Percentiles rank a stretch among this genome's conserved stretches.
Evolutionary conservation across 1,140 invertebrate species (phyloP).

Genomic region (Cryptotermes secundus): DNA sequence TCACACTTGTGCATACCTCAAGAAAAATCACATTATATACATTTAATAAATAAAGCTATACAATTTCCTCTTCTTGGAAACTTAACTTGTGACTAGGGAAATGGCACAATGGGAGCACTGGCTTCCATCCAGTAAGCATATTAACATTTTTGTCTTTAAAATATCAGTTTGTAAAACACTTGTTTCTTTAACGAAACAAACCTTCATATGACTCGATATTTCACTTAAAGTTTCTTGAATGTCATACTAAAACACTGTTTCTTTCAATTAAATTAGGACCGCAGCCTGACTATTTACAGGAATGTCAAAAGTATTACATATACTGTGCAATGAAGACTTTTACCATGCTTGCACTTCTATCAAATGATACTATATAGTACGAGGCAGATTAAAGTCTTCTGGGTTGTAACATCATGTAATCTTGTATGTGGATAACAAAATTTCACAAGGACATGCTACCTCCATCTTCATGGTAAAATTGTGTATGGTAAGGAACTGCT

Average conservation of each 20-base stretch:
- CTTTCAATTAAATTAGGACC: not conserved
- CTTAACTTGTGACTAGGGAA: constrained; percentile 1
- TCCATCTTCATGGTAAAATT: too few relatives aligned
- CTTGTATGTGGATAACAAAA: not conserved
- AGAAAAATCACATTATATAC: not conserved
- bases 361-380: too few relatives aligned
- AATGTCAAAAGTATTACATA: not conserved
- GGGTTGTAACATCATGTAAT: too few relatives aligned
- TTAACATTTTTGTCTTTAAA: not conserved
- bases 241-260: not conserved
- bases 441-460: too few relatives aligned
- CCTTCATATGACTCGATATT: not conserved
- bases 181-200: not conserved
- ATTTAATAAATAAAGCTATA: not conserved
- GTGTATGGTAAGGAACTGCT: too few relatives aligned
- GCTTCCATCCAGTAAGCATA: not conserved
- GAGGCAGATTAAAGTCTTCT: too few relatives aligned
- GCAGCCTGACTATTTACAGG: not conserved
- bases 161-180: not conserved
- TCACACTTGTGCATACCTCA: not conserved
- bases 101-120: not conserved
- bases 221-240: not conserved
- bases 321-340: not conserved
- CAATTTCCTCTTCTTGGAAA: not conserved
- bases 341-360: not conserved